These are phyloP conservation scores for Centropus unirufus DNA, from an alignment of 2,113 vertebrate species.

Conservation along the genomic window DNA sequence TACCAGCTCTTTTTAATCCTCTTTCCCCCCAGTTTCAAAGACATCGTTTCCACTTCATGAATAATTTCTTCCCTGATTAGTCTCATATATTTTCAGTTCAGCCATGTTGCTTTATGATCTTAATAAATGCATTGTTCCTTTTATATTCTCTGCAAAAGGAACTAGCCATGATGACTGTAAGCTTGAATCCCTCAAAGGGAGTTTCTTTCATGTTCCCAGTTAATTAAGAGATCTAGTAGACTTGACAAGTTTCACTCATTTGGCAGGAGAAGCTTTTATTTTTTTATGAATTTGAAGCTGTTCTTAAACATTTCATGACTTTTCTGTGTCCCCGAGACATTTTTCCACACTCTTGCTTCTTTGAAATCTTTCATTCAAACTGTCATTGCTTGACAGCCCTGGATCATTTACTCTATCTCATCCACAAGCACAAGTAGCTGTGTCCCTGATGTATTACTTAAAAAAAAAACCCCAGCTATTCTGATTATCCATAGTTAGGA, in stretches of 20 bases:
- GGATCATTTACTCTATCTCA: background rate
- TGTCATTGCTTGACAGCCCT: background rate
- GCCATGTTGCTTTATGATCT: background rate
- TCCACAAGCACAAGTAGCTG: background rate
- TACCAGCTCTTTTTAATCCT: background rate
- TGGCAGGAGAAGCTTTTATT: slow-evolving; percentile 24
- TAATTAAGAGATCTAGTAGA: slow-evolving; percentile 46
- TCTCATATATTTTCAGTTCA: background rate
- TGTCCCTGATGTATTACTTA: background rate
- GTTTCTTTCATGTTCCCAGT: background rate
- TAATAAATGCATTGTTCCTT: slow-evolving; percentile 29
- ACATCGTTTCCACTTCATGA: background rate
- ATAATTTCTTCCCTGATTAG: background rate
- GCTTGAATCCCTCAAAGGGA: slow-evolving; percentile 5
- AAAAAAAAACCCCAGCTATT: background rate
- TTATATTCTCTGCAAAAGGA: background rate
- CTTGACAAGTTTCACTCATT: slow-evolving; percentile 46
- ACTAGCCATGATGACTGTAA: background rate
- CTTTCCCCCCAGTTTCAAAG: background rate
- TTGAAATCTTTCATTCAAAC: slow-evolving; percentile 21
- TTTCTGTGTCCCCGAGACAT: slow-evolving; percentile 10
- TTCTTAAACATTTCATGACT: slow-evolving; percentile 30
- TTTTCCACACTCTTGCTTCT: background rate
- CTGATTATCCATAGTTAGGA: background rate
- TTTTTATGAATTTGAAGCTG: slow-evolving; percentile 33